These are phyloP conservation scores for Corythoichthys haematopterus DNA, from an alignment of 2,113 vertebrate species.

Conservation along the genomic window DNA sequence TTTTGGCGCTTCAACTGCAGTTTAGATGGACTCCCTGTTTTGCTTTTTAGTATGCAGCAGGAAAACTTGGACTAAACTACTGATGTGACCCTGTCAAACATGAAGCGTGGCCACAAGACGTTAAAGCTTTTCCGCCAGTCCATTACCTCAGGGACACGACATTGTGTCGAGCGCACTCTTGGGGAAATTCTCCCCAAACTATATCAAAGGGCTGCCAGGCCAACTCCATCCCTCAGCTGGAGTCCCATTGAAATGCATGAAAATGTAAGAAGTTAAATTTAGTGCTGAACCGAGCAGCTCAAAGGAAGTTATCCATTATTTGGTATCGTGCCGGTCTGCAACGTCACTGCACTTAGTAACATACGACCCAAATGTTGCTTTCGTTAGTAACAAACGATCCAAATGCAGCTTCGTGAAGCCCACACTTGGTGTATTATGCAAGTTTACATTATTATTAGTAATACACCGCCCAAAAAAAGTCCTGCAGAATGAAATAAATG, in stretches of 20 bases:
- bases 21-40: slow-evolving; percentile 18
- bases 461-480: no score
- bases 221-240: slow-evolving; percentile 38
- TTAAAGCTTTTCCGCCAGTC: slow-evolving; percentile 39
- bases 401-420: slow-evolving; percentile 16
- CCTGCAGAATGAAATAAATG: no score
- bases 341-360: slow-evolving; percentile 33
- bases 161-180: slow-evolving; percentile 42
- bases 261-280: slow-evolving; percentile 48
- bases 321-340: slow-evolving; percentile 29
- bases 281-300: slow-evolving; percentile 39
- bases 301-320: slow-evolving; percentile 49
- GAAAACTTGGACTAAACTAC: slow-evolving; percentile 16
- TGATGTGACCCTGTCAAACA: slow-evolving; percentile 37
- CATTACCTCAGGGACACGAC: slow-evolving; percentile 44
- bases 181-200: slow-evolving; percentile 48
- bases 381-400: slow-evolving; percentile 12
- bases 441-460: no score
- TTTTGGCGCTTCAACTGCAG: not conserved
- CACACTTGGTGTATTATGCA: not conserved
- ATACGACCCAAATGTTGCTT: slow-evolving; percentile 23
- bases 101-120: slow-evolving; percentile 30
- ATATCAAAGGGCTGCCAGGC: slow-evolving; percentile 50
- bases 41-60: slow-evolving; percentile 2
- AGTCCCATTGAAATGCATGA: slow-evolving; percentile 48